phyloP scores from a whole-genome alignment of 1,140 invertebrate genomes.

The Bemisia tabaci region DNA sequence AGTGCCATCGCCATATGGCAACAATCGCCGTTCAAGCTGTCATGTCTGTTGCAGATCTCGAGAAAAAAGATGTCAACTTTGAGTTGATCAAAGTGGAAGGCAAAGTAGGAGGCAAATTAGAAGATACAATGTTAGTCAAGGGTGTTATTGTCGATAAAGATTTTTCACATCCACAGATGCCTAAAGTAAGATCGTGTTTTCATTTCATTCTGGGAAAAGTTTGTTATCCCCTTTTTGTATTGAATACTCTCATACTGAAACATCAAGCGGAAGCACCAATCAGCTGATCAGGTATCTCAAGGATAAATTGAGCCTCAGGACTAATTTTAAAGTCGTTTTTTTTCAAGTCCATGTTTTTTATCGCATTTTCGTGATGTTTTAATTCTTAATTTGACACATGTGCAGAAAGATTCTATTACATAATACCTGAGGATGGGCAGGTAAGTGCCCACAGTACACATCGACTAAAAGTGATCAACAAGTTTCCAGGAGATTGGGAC shows the following conservation, averaged over 20 bases:
- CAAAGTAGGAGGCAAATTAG: conserved; percentile 93
- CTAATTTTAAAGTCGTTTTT: too few species aligned
- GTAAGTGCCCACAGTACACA: too few species aligned
- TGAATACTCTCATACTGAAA: background rate
- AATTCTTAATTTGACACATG: too few species aligned
- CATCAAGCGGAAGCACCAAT: too few species aligned
- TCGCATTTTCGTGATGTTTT: too few species aligned
- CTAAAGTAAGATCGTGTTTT: conserved; percentile 47
- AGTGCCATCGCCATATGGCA: conserved; percentile 91
- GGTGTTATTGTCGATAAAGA: conserved; percentile 98
- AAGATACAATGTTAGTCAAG: conserved; percentile 92
- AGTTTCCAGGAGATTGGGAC: too few species aligned
- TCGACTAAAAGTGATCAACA: too few species aligned
- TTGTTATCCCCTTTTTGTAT: background rate
- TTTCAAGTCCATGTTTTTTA: too few species aligned
- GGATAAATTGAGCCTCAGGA: too few species aligned
- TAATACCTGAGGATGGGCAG: too few species aligned
- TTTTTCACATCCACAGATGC: conserved; percentile 99
- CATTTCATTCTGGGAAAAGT: background rate
- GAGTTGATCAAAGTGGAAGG: conserved; percentile 98
- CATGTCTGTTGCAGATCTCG: conserved; percentile 83
- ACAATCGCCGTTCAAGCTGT: conserved; percentile 97
- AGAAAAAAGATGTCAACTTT: conserved; percentile 94
- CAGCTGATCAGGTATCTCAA: too few species aligned
- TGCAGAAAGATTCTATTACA: too few species aligned